Evolutionary conservation across 1,140 invertebrate genomes (phyloP).

Genomic region (Trichomalopsis sarcophagae): DNA sequence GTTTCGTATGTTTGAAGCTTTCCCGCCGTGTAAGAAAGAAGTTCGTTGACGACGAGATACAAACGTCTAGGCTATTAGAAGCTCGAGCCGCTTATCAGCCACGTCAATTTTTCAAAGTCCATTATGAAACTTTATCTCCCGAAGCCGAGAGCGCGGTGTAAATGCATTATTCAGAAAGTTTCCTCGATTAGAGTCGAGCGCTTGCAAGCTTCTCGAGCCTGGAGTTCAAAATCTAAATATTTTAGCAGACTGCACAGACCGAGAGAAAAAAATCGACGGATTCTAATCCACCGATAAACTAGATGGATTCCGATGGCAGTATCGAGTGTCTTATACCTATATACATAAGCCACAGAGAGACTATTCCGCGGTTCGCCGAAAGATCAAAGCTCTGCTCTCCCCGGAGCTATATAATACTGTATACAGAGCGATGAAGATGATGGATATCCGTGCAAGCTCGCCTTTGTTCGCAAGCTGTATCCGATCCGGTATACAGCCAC

Average conservation of each 20-base stretch:
- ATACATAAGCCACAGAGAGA: neutral
- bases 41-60: no score
- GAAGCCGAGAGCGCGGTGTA: neutral
- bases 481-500: neutral
- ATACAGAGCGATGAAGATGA: neutral
- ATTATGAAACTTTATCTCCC: constrained; percentile 2
- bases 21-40: no score
- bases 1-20: no score
- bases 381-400: neutral
- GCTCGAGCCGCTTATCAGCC: neutral
- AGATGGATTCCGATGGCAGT: no score
- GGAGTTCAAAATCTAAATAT: no score
- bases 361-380: neutral
- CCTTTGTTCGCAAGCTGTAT: neutral
- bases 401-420: neutral
- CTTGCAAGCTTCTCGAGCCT: no score
- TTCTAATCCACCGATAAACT: no score
- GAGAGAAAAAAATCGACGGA: no score
- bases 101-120: constrained; percentile 24
- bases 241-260: no score
- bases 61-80: neutral
- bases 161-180: constrained; percentile 34
- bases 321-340: neutral
- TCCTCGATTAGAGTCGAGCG: constrained; percentile 23
- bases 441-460: constrained; percentile 9